Base-by-base conservation (phyloP, 2,888 invertebrate species). In the Carterocephalus palaemon region DNA sequence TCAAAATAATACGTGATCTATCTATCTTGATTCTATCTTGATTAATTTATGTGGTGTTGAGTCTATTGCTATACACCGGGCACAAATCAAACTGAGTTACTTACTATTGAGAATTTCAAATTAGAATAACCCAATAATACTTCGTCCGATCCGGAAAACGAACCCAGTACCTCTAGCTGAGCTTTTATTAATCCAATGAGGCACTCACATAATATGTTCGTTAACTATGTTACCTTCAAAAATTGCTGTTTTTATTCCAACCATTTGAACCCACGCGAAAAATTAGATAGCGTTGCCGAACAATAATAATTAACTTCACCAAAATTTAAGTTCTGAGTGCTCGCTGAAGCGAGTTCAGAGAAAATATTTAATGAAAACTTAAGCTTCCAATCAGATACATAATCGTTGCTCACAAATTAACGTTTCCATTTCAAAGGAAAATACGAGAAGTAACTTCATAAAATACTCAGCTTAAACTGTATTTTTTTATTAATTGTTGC, bases 341-440 rank as follows among this genome's bases (percentile, higher is more conserved):
- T 56, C 54, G 54, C 54, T 52, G 48, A 45, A 43, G 37, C 52
- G 47, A 41, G 47, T 39, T 47, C 45, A 23, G 43, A 49, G 38
- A 31, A 53, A 57, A 58, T 62, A 58, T 52, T 57, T 69, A 69
- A 75, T 73, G 59, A 69, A 62, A 62, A 69, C 56, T 64, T 70
- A 72, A 81, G 73, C 74, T 58, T 52, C 66, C 74, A 75, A 78
- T 78, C 70, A 72, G 56, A 53, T 52, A 59, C 37, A 56, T 70
- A 66, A 73, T 71, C 64, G 58, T 56, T 48, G 41, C 41, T 51
- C 56, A 40, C 53, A 55, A 66, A 64, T 52, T 51, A 54, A 60
- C 61, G 52, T 60, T 53, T 50, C 43, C 53, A 58, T 49, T 42
- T 47, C 49, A 57, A 56, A 55, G 57, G 40, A 28, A 62, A 62